A percentile compares a stretch with the other conserved stretches of the same genome.
These are phyloP conservation scores for Zaprionus africanus DNA, from an alignment of 1,140 invertebrate species.

Conservation along the genomic window DNA sequence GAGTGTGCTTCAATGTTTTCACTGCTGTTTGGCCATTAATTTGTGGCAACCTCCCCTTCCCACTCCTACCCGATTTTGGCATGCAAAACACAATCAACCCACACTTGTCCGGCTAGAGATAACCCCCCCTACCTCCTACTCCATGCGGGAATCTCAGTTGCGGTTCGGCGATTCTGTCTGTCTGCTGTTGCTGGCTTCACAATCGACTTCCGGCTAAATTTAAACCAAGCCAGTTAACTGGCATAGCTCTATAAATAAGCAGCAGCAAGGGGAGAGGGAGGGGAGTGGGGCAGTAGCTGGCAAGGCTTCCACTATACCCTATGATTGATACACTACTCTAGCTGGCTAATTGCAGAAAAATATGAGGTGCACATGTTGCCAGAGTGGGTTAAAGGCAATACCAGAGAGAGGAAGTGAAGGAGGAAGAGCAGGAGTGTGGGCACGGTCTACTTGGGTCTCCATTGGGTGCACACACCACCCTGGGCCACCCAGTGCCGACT, in stretches of 20 bases:
- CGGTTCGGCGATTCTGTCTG: background rate
- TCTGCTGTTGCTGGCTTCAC: conserved; percentile 25
- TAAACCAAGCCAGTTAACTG: conserved; percentile 28
- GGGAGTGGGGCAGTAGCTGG: conserved; percentile 6
- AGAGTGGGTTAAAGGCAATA: background rate
- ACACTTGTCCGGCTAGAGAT: conserved; percentile 12
- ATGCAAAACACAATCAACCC: conserved; percentile 58
- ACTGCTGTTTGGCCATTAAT: conserved; percentile 60
- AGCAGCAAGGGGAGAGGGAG: background rate
- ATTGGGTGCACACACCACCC: background rate
- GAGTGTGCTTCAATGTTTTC: conserved; percentile 65
- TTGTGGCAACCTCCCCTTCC: conserved; percentile 33
- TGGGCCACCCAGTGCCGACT: conserved; percentile 11
- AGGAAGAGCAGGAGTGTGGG: conserved; percentile 16
- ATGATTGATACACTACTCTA: conserved; percentile 68
- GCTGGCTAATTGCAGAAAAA: conserved; percentile 80
- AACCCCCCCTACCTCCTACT: background rate
- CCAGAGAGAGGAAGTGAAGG: conserved; percentile 41
- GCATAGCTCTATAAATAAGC: conserved; percentile 46
- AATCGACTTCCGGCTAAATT: conserved; percentile 53
- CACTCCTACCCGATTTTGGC: conserved; percentile 53
- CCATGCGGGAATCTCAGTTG: conserved; percentile 45
- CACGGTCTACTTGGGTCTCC: conserved; percentile 9
- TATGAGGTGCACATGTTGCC: conserved; percentile 75
- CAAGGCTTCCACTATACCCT: conserved; percentile 43